Evolutionary conservation across 2,113 vertebrate genomes (phyloP).

Genomic region (Sinocyclocheilus anshuiensis): DNA sequence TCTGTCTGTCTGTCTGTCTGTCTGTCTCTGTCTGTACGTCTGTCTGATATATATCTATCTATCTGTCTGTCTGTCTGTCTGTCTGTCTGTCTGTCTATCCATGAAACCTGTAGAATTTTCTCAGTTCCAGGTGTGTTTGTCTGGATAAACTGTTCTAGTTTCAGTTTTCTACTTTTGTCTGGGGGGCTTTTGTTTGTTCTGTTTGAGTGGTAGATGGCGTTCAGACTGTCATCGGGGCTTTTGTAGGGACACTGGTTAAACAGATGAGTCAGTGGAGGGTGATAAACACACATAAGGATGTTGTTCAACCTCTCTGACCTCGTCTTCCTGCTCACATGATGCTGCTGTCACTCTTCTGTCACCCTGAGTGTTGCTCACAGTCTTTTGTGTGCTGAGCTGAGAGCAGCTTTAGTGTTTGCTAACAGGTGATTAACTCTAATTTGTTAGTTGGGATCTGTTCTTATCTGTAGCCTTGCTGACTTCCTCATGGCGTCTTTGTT

Average conservation of each 20-base stretch:
- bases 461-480: not conserved
- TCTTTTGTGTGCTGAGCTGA: not conserved
- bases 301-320: not conserved
- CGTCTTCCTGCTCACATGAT: conserved; percentile 26
- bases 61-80: not conserved
- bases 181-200: too few species aligned
- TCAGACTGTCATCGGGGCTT: not conserved
- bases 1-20: too few species aligned
- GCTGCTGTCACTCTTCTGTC: not conserved
- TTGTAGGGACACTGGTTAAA: not conserved
- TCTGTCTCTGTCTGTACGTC: too few species aligned
- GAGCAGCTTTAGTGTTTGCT: conserved; percentile 6
- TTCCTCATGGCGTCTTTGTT: not conserved
- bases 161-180: too few species aligned
- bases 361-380: not conserved
- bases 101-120: not conserved
- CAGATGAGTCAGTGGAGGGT: conserved; percentile 22
- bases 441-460: not conserved
- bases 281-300: conserved; percentile 16
- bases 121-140: not conserved
- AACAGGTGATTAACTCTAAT: not conserved
- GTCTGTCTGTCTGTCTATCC: too few species aligned
- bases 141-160: not conserved
- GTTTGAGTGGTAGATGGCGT: not conserved
- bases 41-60: too few species aligned